Percentiles rank a stretch among this genome's conserved stretches.
These are phyloP conservation scores for Sphaerophoria rueppellii DNA, from an alignment of 2,888 invertebrate genomes.

Conservation along the genomic window DNA sequence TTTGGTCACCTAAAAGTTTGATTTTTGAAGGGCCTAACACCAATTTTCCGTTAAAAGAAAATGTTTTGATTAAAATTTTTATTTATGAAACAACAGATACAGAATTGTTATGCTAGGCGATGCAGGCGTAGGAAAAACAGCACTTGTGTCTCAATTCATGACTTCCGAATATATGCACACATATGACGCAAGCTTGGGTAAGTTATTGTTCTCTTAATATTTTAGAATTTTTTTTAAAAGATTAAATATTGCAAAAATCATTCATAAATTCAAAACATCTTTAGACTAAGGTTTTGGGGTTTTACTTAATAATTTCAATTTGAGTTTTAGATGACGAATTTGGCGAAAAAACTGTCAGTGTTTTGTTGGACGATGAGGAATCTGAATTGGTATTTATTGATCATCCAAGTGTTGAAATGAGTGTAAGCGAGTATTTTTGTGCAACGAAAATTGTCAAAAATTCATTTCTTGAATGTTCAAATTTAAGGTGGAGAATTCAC, in stretches of 20 bases:
- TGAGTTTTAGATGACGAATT: conserved; percentile 93
- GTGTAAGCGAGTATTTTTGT: conserved; percentile 85
- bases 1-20: conserved; percentile 12
- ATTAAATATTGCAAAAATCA: not conserved
- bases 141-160: conserved; percentile 96
- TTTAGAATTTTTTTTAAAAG: not conserved
- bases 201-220: conserved; percentile 75
- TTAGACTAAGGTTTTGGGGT: conserved; percentile 62
- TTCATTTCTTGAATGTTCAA: not conserved
- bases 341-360: conserved; percentile 94
- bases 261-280: conserved; percentile 12
- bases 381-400: conserved; percentile 95
- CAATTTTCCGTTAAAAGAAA: conserved; percentile 2
- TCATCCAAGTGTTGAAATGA: conserved; percentile 94
- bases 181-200: conserved; percentile 94
- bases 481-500: conserved; percentile 90
- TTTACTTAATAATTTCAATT: conserved; percentile 81
- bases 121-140: conserved; percentile 94
- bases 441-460: not conserved
- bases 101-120: conserved; percentile 93
- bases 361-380: conserved; percentile 93
- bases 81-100: conserved; percentile 84
- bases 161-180: conserved; percentile 98
- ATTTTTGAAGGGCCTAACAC: conserved; percentile 3
- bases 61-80: not conserved